These are phyloP conservation scores for Apodemia mormo DNA, from an alignment of 2,888 invertebrate genomes.

Conservation along the genomic window DNA sequence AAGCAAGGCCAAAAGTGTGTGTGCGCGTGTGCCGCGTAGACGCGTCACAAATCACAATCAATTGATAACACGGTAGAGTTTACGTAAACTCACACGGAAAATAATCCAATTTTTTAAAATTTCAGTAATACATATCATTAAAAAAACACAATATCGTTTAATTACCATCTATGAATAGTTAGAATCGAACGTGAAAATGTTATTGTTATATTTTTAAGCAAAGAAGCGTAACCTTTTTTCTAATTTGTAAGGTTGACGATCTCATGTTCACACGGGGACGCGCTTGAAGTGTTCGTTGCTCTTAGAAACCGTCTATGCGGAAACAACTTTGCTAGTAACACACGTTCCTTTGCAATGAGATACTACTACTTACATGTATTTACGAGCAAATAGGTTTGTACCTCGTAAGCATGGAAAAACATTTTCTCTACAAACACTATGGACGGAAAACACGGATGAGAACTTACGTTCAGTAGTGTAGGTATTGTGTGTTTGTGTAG, in stretches of 20 bases:
- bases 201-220: constrained; percentile 23
- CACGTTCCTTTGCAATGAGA: constrained; percentile 76
- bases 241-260: constrained; percentile 80
- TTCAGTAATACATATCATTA: neutral
- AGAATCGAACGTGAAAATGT: constrained; percentile 11
- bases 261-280: constrained; percentile 73
- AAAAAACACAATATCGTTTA: constrained; percentile 23
- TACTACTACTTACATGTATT: constrained; percentile 68
- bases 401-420: constrained; percentile 48
- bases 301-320: constrained; percentile 74
- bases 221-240: constrained; percentile 65
- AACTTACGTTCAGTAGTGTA: constrained; percentile 50
- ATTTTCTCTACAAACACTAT: constrained; percentile 64
- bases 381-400: constrained; percentile 26
- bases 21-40: constrained; percentile 55
- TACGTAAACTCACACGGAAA: constrained; percentile 13
- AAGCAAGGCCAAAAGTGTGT: constrained; percentile 50
- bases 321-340: constrained; percentile 79
- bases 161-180: constrained; percentile 40
- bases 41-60: constrained; percentile 59
- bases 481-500: constrained; percentile 57
- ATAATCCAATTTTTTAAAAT: constrained; percentile 29
- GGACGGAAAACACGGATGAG: constrained; percentile 47
- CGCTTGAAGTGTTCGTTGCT: constrained; percentile 70
- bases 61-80: constrained; percentile 32